Conservation (phyloP, 2,888 invertebrate genomes). For the Microctonus brassicae region DNA sequence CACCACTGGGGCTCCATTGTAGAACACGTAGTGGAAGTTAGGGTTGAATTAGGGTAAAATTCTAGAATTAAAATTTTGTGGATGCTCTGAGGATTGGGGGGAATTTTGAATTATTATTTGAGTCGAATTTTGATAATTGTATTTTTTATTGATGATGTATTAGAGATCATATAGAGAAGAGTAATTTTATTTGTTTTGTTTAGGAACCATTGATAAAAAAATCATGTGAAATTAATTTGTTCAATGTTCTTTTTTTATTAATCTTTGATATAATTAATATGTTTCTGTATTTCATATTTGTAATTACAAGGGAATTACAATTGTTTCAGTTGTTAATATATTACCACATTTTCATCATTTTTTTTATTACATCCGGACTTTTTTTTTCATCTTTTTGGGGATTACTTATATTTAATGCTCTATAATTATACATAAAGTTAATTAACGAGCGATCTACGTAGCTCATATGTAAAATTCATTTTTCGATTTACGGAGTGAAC, state of each 20-base stretch:
- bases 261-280: conserved; percentile 55
- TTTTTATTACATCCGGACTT: conserved; percentile 46
- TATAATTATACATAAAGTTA: conserved; percentile 42
- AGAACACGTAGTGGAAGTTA: too few relatives aligned
- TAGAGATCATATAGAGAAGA: too few relatives aligned
- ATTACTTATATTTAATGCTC: conserved; percentile 38
- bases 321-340: conserved; percentile 48
- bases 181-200: too few relatives aligned
- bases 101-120: too few relatives aligned
- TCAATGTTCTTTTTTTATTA: conserved; percentile 47
- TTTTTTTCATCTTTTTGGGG: conserved; percentile 39
- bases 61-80: too few relatives aligned
- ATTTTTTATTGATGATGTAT: too few relatives aligned
- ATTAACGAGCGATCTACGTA: conserved; percentile 40
- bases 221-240: too few relatives aligned
- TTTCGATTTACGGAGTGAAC: conserved; percentile 26
- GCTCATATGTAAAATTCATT: conserved; percentile 45
- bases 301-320: conserved; percentile 59
- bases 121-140: too few relatives aligned
- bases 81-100: too few relatives aligned
- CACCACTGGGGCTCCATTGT: too few relatives aligned
- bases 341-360: conserved; percentile 41
- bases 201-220: too few relatives aligned
- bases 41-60: too few relatives aligned
- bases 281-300: conserved; percentile 60